Percentiles rank a stretch among this genome's conserved stretches.
These are phyloP conservation scores for Lepidiolamprologus cunningtoni DNA, from an alignment of 2,113 vertebrate species.

Conservation along the genomic window DNA sequence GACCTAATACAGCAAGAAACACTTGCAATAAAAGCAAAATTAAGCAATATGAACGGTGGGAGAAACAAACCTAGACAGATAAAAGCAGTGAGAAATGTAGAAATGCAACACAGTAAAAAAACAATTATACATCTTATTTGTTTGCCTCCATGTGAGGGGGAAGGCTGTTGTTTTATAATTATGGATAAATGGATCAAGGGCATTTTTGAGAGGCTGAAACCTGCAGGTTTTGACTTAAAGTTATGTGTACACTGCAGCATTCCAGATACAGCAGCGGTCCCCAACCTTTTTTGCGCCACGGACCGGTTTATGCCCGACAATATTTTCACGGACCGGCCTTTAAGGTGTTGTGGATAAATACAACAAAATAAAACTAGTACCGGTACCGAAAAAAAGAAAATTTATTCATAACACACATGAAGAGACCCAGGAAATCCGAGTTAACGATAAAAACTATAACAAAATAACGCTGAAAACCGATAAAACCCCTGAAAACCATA, in stretches of 20 bases:
- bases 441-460: too few relatives aligned
- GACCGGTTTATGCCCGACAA: too few relatives aligned
- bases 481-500: rapidly evolving
- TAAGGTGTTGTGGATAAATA: too few relatives aligned
- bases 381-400: too few relatives aligned
- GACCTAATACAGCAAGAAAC: not conserved
- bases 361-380: too few relatives aligned
- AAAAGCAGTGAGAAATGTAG: not conserved
- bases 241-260: not conserved
- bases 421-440: too few relatives aligned
- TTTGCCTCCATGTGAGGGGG: not conserved
- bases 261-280: not conserved
- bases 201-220: not conserved
- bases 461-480: too few relatives aligned
- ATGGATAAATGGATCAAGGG: not conserved
- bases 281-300: too few relatives aligned
- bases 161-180: not conserved
- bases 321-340: too few relatives aligned
- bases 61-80: not conserved
- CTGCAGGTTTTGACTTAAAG: not conserved
- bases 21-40: not conserved
- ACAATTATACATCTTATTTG: not conserved
- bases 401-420: too few relatives aligned
- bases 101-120: not conserved
- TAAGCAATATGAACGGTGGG: not conserved